Conservation (phyloP, 2,797 vertebrate genomes). For the Picus viridis region DNA sequence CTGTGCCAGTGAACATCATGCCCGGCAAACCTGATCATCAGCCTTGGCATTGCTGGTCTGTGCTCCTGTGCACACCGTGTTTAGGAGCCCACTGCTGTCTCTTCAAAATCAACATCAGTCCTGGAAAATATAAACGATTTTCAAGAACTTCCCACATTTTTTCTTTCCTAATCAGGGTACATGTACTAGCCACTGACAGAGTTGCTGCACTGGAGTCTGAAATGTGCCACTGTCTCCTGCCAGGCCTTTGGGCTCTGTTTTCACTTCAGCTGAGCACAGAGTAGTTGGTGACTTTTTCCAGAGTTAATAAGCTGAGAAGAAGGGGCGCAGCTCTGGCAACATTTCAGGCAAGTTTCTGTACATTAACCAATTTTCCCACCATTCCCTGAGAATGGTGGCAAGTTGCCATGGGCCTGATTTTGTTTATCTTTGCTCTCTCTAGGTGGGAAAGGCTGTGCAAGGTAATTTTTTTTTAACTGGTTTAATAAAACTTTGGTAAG, state of each 20-base stretch:
- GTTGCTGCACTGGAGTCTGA: background rate
- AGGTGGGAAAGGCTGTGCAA: background rate
- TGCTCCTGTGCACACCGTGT: background rate
- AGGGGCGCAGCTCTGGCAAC: background rate
- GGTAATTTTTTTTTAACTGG: background rate
- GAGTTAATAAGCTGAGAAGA: background rate
- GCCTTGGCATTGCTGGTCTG: background rate
- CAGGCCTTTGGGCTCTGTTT: background rate
- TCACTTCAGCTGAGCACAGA: background rate
- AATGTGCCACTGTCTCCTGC: background rate
- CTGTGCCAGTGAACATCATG: background rate
- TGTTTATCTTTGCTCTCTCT: conserved; percentile 11
- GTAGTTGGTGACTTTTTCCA: background rate
- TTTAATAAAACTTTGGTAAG: background rate
- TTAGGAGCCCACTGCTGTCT: background rate
- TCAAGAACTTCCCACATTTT: background rate
- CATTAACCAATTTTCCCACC: background rate
- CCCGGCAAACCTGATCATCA: background rate
- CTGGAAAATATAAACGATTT: background rate
- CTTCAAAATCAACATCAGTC: background rate
- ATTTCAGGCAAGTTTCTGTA: background rate
- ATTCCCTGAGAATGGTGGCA: background rate
- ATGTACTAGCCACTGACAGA: fast-evolving
- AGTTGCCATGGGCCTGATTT: background rate
- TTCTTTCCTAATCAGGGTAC: background rate